Percentiles rank a stretch among this genome's conserved stretches.
These are phyloP conservation scores for Sciurus vulgaris DNA, from an alignment of 2,797 vertebrate genomes.

Conservation along the genomic window DNA sequence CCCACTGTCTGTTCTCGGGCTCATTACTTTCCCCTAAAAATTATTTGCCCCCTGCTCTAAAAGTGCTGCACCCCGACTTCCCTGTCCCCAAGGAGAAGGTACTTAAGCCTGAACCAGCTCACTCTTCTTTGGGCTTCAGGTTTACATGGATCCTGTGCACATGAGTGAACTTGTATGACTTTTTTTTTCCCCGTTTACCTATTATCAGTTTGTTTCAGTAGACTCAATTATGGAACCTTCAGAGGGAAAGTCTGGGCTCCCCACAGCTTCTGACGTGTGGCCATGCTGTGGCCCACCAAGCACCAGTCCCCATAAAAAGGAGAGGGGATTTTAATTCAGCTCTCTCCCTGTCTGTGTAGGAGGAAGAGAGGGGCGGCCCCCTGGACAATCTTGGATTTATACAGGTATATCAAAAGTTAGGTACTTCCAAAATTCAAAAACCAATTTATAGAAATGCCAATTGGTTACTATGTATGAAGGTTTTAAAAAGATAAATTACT, in stretches of 20 bases:
- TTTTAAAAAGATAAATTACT: slow-evolving; percentile 55
- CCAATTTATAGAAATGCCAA: neutral
- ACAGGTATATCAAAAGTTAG: neutral
- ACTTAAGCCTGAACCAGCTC: neutral
- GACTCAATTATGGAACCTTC: neutral
- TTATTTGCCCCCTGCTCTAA: too few relatives aligned
- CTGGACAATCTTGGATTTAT: neutral
- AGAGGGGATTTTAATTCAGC: neutral
- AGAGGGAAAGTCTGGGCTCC: neutral
- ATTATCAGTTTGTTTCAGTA: neutral
- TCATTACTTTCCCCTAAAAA: neutral
- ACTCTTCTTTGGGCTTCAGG: neutral
- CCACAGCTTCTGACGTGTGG: neutral
- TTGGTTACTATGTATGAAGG: neutral
- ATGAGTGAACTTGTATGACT: neutral
- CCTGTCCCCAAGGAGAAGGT: neutral
- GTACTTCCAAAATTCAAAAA: slow-evolving; percentile 27
- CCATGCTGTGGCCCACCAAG: neutral
- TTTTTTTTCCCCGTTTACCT: neutral
- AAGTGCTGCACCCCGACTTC: neutral
- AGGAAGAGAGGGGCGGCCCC: fast-evolving
- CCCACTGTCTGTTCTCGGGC: neutral
- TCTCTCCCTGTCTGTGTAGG: neutral
- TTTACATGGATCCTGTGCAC: neutral
- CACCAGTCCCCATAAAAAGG: neutral